Conservation (phyloP, 2,113 vertebrate species). For the Lota lota region DNA sequence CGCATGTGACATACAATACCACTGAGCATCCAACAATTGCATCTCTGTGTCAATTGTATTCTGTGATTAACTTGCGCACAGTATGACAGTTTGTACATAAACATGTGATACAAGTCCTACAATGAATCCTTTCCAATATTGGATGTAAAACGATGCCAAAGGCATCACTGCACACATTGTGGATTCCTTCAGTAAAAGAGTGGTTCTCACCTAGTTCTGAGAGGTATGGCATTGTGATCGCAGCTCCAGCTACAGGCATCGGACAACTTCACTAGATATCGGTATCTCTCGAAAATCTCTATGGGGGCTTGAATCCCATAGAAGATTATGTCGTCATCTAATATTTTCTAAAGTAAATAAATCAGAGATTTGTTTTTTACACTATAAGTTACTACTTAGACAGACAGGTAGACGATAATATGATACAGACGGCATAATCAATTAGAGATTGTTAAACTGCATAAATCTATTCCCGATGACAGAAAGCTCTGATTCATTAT, state of each 20-base stretch:
- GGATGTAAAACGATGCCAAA: too few relatives aligned
- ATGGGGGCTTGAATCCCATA: conserved; percentile 79
- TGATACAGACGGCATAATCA: too few relatives aligned
- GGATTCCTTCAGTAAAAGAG: too few relatives aligned
- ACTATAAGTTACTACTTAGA: not conserved
- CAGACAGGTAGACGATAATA: not conserved
- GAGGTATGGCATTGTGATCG: conserved; percentile 30
- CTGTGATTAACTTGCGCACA: too few relatives aligned
- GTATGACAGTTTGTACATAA: too few relatives aligned
- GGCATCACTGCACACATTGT: too few relatives aligned
- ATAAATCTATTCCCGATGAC: not conserved
- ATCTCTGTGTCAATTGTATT: not conserved
- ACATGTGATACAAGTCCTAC: too few relatives aligned
- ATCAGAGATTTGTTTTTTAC: not conserved
- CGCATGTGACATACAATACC: not conserved
- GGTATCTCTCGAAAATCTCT: conserved; percentile 76
- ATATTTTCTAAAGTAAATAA: conserved; percentile 65
- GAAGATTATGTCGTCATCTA: conserved; percentile 74
- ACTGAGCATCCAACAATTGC: not conserved
- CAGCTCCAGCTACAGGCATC: conserved; percentile 70
- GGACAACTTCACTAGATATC: conserved; percentile 71
- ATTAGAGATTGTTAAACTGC: too few relatives aligned
- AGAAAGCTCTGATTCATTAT: not conserved
- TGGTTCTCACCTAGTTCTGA: conserved; percentile 76
- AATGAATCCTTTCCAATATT: too few relatives aligned